These are phyloP conservation scores for Nasonia vitripennis DNA, from an alignment of 1,140 invertebrate species.

Conservation along the genomic window DNA sequence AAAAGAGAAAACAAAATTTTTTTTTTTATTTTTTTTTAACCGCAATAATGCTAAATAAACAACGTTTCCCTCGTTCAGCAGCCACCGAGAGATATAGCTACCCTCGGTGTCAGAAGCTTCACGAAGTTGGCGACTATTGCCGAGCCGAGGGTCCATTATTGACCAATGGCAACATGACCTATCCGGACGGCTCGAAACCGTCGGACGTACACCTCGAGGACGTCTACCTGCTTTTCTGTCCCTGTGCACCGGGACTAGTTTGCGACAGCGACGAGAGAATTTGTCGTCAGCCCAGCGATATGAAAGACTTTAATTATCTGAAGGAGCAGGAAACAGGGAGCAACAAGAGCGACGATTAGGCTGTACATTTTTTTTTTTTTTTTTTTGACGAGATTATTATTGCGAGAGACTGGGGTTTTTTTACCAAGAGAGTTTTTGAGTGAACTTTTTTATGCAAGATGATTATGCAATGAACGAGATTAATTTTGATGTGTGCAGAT, in stretches of 20 bases:
- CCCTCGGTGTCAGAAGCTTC: slow-evolving; percentile 57
- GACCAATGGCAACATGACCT: slow-evolving; percentile 52
- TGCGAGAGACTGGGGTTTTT: not conserved
- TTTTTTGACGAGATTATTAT: too few species aligned
- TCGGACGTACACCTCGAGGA: slow-evolving; percentile 52
- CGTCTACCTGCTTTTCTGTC: slow-evolving; percentile 60
- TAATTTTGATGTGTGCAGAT: too few species aligned
- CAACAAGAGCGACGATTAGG: not conserved
- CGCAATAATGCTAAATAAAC: not conserved
- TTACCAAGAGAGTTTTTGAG: not conserved
- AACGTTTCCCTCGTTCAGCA: not conserved
- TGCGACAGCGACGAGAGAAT: slow-evolving; percentile 53
- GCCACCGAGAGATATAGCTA: slow-evolving; percentile 55
- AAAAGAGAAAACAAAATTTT: not conserved
- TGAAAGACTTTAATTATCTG: not conserved
- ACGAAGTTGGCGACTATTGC: slow-evolving; percentile 55
- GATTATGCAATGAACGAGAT: too few species aligned
- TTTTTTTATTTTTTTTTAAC: not conserved
- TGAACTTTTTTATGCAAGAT: too few species aligned
- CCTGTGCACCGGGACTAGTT: slow-evolving; percentile 57
- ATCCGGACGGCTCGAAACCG: slow-evolving; percentile 55
- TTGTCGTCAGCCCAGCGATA: slow-evolving; percentile 38
- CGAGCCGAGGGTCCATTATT: slow-evolving; percentile 46
- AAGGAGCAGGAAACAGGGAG: not conserved
- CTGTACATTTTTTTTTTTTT: too few species aligned